Conservation (phyloP, 2,113 vertebrate genomes). For the Hippoglossus stenolepis region DNA sequence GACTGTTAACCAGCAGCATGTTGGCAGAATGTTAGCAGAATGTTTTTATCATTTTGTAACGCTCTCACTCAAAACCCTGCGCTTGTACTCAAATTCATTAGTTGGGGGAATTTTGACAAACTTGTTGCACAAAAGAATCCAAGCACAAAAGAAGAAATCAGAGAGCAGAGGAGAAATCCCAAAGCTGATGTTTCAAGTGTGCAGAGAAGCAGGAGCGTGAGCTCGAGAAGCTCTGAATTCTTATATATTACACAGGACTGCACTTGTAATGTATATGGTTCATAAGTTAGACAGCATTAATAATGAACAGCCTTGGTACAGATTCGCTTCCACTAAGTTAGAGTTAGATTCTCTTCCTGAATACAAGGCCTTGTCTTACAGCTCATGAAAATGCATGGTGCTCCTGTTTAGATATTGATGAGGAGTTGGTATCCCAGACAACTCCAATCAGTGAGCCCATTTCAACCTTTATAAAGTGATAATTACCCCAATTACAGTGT, state of each 20-base stretch:
- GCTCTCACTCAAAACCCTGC: too few species aligned
- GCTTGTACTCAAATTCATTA: too few species aligned
- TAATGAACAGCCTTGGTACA: neutral
- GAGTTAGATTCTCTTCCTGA: neutral
- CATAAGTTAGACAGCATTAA: neutral
- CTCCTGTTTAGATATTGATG: conserved; percentile 74
- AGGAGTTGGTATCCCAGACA: conserved; percentile 43
- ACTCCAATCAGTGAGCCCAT: conserved; percentile 32
- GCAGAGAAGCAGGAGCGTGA: too few species aligned
- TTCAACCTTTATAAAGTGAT: conserved; percentile 29
- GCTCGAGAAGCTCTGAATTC: too few species aligned
- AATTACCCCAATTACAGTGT: conserved; percentile 47
- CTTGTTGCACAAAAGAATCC: too few species aligned
- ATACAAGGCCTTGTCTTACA: conserved; percentile 39
- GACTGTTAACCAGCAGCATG: too few species aligned
- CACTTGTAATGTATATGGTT: neutral
- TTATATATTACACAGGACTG: neutral
- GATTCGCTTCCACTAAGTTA: conserved; percentile 9
- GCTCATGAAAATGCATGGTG: conserved; percentile 68
- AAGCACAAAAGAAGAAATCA: too few species aligned
- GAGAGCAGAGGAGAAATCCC: too few species aligned
- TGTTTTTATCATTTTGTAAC: too few species aligned
- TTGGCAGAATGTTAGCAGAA: too few species aligned
- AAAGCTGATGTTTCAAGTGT: too few species aligned
- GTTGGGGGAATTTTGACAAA: too few species aligned